Base-by-base conservation (phyloP, 2,888 invertebrate species). In the Anticlea derivata region DNA sequence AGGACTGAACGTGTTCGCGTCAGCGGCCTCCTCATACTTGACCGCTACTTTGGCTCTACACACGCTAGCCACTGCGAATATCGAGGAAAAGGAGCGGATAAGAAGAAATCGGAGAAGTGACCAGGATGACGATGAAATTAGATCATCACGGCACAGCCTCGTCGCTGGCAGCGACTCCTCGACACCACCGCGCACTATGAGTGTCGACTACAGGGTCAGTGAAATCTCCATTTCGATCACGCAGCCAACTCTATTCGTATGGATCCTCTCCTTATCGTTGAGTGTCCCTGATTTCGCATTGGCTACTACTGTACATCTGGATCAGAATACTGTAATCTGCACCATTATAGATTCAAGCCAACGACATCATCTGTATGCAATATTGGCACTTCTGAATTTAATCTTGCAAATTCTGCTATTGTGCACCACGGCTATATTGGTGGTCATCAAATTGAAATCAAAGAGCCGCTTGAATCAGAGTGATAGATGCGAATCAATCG, bases 241-340 rank as follows among this genome's bases (percentile, higher is more conserved):
- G 26, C 83, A 91, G 37, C 93, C 93, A 0, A 82, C 88, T 13
- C 66, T 92, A 46, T 90, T 93, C 58, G 86, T 93, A 37, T 93
- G 93, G 93, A 82, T 92, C 55, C 69, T 93, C 37, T 86, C 92
- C 24, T 70, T 89, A 31, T 93, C 93, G 0, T 71, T 93, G 24
- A 92, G 93, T 69, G 84, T 93, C 37, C 93, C 93, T 6, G 92
- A 92, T 62, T 92, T 92, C 70, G 83, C 87, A 20, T 75, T 93
- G 56, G 91, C 93, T 3, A 87, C 91, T 4, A 87, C 86, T 33
- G 72, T 91, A 35, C 75, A 80, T 50, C 66, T 82, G 3, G 83
- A 86, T 45, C 70, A 77, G 33, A 78, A 80, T 38, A 63, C 70
- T 7, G 75, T 83, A 7, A 61, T 91, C 22, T 93, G 93, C 66